These are phyloP conservation scores for Coptodon bakossiorum DNA, from an alignment of 2,113 vertebrate species.

Conservation along the genomic window DNA sequence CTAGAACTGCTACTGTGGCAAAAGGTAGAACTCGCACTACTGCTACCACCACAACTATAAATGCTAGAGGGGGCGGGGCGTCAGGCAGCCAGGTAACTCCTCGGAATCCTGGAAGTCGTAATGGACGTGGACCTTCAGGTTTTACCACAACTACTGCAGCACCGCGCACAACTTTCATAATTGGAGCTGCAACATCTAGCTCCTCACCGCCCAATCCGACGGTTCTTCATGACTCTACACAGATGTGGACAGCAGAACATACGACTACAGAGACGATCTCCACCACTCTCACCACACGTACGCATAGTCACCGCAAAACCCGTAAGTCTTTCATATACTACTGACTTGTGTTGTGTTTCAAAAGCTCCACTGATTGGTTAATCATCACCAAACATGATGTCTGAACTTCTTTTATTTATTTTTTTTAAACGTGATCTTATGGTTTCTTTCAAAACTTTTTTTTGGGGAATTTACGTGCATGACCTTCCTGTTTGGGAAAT, in stretches of 20 bases:
- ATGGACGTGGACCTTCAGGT: constrained; percentile 38
- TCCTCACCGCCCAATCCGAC: constrained; percentile 65
- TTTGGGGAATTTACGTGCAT: neutral
- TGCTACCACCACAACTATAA: constrained; percentile 63
- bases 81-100: constrained; percentile 70
- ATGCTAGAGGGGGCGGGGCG: constrained; percentile 50
- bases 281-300: constrained; percentile 50
- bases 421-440: neutral
- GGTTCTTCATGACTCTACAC: constrained; percentile 71
- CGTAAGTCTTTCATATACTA: constrained; percentile 54
- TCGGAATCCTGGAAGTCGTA: constrained; percentile 55
- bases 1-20: constrained; percentile 39
- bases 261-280: constrained; percentile 57
- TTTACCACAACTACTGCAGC: constrained; percentile 51
- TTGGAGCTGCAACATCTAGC: constrained; percentile 51
- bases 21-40: constrained; percentile 60
- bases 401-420: neutral
- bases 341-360: neutral
- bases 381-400: neutral
- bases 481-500: neutral
- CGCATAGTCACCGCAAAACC: constrained; percentile 67
- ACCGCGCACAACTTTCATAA: constrained; percentile 25
- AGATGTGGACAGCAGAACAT: constrained; percentile 66
- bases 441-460: neutral
- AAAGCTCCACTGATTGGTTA: neutral